Conservation (phyloP, 2,797 vertebrate species). For the Urocyon cinereoargenteus region DNA sequence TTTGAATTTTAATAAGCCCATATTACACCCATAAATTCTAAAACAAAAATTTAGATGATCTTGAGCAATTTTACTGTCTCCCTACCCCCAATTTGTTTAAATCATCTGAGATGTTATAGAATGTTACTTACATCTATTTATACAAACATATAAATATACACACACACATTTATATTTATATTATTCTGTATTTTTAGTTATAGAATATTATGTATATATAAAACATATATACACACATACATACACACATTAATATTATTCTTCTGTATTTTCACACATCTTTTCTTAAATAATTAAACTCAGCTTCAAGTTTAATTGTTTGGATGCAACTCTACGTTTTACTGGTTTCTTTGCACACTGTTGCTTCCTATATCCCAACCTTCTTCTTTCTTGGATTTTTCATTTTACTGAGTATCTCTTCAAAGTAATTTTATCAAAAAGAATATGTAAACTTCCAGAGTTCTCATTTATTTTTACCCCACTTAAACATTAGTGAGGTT, state of each 20-base stretch:
- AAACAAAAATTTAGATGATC: constrained; percentile 27
- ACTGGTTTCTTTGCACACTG: not conserved
- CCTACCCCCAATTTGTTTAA: constrained; percentile 13
- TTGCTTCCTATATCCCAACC: constrained; percentile 28
- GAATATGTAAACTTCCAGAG: not conserved
- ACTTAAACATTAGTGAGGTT: not conserved
- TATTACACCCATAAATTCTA: constrained; percentile 37
- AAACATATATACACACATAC: not conserved
- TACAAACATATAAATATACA: not conserved
- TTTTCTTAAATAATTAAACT: constrained; percentile 14
- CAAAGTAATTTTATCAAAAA: constrained; percentile 56
- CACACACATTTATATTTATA: not conserved
- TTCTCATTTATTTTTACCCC: constrained; percentile 14
- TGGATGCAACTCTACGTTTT: not conserved
- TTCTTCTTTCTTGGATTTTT: constrained; percentile 35
- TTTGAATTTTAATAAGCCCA: constrained; percentile 49
- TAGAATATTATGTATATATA: not conserved
- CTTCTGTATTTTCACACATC: constrained; percentile 23
- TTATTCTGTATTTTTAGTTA: not conserved
- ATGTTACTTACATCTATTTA: not conserved
- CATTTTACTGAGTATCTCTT: not conserved
- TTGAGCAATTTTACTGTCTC: constrained; percentile 47
- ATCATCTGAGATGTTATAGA: not conserved
- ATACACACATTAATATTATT: not conserved
- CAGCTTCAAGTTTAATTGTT: not conserved